Evolutionary conservation across 2,888 invertebrate genomes (phyloP), one percentile per base, ranked within the genome.

Genomic region (Agonopterix heracliana): DNA sequence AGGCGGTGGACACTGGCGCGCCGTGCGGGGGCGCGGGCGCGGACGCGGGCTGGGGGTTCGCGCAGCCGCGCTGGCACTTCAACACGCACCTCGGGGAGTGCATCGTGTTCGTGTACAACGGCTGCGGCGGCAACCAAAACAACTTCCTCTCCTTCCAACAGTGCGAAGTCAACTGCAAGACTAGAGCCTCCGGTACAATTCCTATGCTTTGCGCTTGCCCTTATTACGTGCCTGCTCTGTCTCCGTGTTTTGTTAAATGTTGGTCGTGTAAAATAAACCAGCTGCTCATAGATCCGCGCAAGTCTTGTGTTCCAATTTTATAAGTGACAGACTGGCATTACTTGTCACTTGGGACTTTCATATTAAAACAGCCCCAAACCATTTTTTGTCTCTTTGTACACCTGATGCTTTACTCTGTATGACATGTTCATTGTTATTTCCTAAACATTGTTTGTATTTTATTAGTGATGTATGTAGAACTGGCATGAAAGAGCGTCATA

Each of bases 121-220:
- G 97, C 83, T 98, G 97, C 83, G 93, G 92, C 56, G 97, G 96
- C 66, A 96, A 95, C 83, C 91, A 90, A 69, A 97, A 97, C 90
- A 94, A 94, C 89, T 96, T 96, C 91, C 90, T 86, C 74, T 91
- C 92, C 49, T 92, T 91, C 81, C 91, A 92, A 64, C 90, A 92
- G 67, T 96, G 96, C 81, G 81, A 90, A 48, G 47, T 45, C 46
- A 56, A 58, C 64, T 86, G 87, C 74, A 59, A 58, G 41, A 59
- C 36, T 14, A 41, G 10, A 41, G 12, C 41, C 10, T 13, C 42
- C 13, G 45, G 45, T 46, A 46, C 40, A n/a, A 11, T 26, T 17
- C 11, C 45, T 10, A 34, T 12, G 43, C 38, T 48, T 47, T 26
- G 48, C 38, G 41, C 34, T 41, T n/a, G 26, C 5, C 26, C 26